Conservation (phyloP, 2,797 vertebrate genomes). For the Lepilemur ruficaudatus region DNA sequence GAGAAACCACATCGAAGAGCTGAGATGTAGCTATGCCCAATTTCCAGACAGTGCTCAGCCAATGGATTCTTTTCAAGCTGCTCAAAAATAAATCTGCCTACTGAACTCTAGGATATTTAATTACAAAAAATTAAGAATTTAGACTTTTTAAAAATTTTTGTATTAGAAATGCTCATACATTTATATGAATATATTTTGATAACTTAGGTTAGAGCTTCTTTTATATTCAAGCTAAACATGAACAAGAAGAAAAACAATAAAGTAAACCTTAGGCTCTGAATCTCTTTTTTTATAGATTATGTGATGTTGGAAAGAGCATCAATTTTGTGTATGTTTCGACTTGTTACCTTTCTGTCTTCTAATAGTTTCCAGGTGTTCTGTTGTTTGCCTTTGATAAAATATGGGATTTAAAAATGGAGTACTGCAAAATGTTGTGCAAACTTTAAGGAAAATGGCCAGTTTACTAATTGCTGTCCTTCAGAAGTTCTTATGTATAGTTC, state of each 20-base stretch:
- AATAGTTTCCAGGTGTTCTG: neutral
- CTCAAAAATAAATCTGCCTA: constrained; percentile 57
- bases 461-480: constrained; percentile 48
- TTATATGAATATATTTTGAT: constrained; percentile 87
- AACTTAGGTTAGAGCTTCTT: constrained; percentile 84
- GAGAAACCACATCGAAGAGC: constrained; percentile 89
- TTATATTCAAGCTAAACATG: constrained; percentile 82
- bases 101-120: constrained; percentile 79
- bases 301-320: constrained; percentile 34
- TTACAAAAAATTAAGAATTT: constrained; percentile 61
- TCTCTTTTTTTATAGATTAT: constrained; percentile 41
- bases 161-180: constrained; percentile 81
- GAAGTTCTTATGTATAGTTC: constrained; percentile 51
- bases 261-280: neutral
- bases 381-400: constrained; percentile 40
- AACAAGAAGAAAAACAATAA: constrained; percentile 55
- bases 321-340: constrained; percentile 33
- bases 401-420: neutral
- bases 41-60: neutral
- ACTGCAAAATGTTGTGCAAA: constrained; percentile 55
- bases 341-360: constrained; percentile 34
- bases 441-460: constrained; percentile 46
- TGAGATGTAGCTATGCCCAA: constrained; percentile 90
- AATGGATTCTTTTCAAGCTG: constrained; percentile 49
- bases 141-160: constrained; percentile 83